phyloP scores from a whole-genome alignment of 2,797 vertebrate genomes.

The Dallia pectoralis region DNA sequence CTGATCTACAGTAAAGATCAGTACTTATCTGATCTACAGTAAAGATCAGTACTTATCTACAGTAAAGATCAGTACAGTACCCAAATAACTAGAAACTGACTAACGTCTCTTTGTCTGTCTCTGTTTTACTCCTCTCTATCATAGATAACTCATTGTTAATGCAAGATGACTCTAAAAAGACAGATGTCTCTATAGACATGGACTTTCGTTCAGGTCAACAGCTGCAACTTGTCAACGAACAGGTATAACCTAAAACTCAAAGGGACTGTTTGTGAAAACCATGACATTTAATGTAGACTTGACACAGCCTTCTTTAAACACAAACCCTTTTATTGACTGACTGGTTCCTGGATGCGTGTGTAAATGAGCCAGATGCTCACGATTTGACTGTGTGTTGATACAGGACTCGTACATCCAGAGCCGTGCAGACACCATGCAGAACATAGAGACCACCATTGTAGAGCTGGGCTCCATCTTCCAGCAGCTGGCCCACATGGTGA shows the following conservation, averaged over 20 bases:
- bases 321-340: neutral
- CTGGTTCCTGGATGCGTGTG: neutral
- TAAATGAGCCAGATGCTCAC: neutral
- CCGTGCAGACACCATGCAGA: slow-evolving; percentile 81
- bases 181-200: slow-evolving; percentile 76
- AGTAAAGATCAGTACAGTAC: too few species aligned
- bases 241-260: slow-evolving; percentile 56
- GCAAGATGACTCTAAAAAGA: slow-evolving; percentile 67
- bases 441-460: slow-evolving; percentile 83
- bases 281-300: neutral
- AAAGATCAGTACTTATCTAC: too few species aligned
- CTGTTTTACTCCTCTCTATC: neutral
- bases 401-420: slow-evolving; percentile 82
- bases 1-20: too few species aligned
- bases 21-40: too few species aligned
- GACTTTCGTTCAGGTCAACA: slow-evolving; percentile 75
- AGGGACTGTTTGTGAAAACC: neutral
- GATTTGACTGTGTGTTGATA: slow-evolving; percentile 7
- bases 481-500: slow-evolving; percentile 84
- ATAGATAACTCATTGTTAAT: slow-evolving; percentile 73
- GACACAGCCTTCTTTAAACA: neutral
- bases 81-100: too few species aligned
- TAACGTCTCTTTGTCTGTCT: too few species aligned
- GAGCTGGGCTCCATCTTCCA: slow-evolving; percentile 85
- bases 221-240: slow-evolving; percentile 77